Evolutionary conservation across 2,888 invertebrate species (phyloP).

Genomic region (Apomyelois bistriatella): DNA sequence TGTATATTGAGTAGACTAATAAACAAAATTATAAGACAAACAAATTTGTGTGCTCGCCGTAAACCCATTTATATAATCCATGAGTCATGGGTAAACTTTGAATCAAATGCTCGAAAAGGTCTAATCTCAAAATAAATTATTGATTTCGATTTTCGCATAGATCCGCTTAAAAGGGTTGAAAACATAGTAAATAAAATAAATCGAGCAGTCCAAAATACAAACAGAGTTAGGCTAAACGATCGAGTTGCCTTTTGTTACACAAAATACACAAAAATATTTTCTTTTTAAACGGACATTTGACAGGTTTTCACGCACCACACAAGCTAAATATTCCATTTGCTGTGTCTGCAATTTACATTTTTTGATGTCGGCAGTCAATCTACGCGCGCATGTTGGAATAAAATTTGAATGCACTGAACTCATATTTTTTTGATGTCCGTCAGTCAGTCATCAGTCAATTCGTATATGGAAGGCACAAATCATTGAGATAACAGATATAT

Average conservation of each 20-base stretch:
- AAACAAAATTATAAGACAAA: too few species aligned
- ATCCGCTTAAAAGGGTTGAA: too few species aligned
- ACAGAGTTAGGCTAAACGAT: neutral
- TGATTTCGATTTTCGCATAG: too few species aligned
- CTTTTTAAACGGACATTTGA: neutral
- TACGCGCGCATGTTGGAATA: neutral
- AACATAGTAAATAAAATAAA: neutral
- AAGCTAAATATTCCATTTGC: neutral
- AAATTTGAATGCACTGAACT: conserved; percentile 3
- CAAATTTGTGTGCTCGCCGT: too few species aligned
- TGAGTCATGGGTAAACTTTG: too few species aligned
- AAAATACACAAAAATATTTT: neutral
- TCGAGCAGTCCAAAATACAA: neutral
- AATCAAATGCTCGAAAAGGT: too few species aligned
- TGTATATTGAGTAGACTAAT: too few species aligned
- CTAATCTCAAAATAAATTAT: too few species aligned
- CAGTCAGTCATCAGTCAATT: neutral
- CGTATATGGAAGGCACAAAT: neutral
- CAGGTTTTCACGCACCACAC: neutral
- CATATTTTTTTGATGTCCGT: neutral
- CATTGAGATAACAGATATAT: too few species aligned
- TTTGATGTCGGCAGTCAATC: conserved; percentile 3
- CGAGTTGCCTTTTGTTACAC: neutral
- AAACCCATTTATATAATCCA: too few species aligned
- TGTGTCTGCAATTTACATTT: neutral